phyloP scores from a whole-genome alignment of 2,888 invertebrate genomes.

The Megalurothrips usitatus region DNA sequence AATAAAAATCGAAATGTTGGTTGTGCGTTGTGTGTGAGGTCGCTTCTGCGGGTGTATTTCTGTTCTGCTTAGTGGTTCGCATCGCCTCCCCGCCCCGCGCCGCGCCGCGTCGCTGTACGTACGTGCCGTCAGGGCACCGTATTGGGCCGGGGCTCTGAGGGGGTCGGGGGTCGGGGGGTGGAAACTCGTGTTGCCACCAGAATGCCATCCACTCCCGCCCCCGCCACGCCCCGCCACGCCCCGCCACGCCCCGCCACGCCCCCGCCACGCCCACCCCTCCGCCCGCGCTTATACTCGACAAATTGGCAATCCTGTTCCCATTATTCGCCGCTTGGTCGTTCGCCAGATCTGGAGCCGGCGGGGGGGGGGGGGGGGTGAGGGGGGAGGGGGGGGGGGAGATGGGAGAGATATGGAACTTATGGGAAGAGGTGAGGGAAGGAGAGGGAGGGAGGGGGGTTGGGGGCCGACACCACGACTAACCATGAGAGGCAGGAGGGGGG shows the following conservation, averaged over 20 bases:
- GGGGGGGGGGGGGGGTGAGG: background rate
- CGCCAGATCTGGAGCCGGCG: background rate
- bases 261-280: background rate
- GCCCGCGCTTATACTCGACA: constrained; percentile 8
- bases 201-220: background rate
- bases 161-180: no score
- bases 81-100: no score
- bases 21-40: no score
- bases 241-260: background rate
- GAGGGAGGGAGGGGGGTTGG: background rate
- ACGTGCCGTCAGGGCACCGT: no score
- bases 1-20: no score
- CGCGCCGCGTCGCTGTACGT: no score
- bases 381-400: background rate
- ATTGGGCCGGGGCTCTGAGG: no score
- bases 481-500: background rate
- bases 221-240: background rate
- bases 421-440: background rate
- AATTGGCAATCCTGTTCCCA: constrained; percentile 24
- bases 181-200: background rate
- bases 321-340: constrained; percentile 19
- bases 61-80: no score
- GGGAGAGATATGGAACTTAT: background rate
- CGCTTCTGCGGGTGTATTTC: no score
- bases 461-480: background rate